Conservation (phyloP, 2,113 vertebrate genomes). For the Hyperoodon ampullatus region DNA sequence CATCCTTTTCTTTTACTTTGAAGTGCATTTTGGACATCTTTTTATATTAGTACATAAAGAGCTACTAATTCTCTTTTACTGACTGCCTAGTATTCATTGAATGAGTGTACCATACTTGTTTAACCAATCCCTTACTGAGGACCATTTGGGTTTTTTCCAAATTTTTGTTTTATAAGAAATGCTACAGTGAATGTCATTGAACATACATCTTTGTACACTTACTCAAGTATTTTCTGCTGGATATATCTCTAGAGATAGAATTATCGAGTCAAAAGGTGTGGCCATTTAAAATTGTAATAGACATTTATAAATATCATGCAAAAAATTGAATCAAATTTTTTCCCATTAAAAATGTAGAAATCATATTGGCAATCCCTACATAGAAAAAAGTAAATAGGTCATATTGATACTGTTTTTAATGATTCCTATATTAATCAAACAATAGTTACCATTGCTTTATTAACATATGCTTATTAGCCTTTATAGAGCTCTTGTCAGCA, state of each 20-base stretch:
- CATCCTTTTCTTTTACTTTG: neutral
- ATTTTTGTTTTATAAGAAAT: constrained; percentile 42
- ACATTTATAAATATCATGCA: neutral
- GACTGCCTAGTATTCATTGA: neutral
- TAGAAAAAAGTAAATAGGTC: neutral
- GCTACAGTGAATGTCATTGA: neutral
- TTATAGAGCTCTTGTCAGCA: neutral
- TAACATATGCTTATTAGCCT: neutral
- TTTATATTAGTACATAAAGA: neutral
- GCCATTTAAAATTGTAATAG: neutral
- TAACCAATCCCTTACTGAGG: neutral
- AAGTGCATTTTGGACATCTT: constrained; percentile 22
- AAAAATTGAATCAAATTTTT: neutral
- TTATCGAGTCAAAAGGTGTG: neutral
- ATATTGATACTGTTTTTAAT: neutral
- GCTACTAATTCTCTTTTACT: neutral
- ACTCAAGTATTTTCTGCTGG: neutral
- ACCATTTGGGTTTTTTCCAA: neutral
- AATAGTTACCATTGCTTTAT: neutral
- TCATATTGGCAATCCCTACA: neutral
- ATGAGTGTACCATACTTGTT: neutral
- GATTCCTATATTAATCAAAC: neutral
- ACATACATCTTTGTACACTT: neutral
- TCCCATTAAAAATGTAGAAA: neutral
- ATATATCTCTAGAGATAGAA: neutral